A percentile compares a stretch with the other conserved stretches of the same genome.
Conservation (phyloP, 2,888 invertebrate species). For the Masnerella sp. region DNA sequence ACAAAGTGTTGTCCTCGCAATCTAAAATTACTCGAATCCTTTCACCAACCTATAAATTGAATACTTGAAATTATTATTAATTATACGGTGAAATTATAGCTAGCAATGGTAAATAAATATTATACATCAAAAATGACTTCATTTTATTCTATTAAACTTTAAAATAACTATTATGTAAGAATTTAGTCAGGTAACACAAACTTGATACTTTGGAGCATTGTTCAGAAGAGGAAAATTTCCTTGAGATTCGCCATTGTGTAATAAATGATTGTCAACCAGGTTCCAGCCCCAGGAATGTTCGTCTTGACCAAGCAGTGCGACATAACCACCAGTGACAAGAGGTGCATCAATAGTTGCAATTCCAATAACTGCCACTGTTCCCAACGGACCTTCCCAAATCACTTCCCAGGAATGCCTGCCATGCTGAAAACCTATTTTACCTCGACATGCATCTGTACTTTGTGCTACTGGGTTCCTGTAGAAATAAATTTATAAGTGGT, state of each 20-base stretch:
- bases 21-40: constrained; percentile 97
- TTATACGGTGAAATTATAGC: background rate
- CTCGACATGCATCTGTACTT: constrained; percentile 96
- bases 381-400: constrained; percentile 98
- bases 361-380: constrained; percentile 98
- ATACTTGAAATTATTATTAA: background rate
- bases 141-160: no score
- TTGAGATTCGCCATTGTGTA: constrained; percentile 97
- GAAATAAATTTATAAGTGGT: background rate
- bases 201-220: constrained; percentile 98
- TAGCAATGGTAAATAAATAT: background rate
- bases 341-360: constrained; percentile 96
- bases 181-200: no score
- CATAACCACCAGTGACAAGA: constrained; percentile 96
- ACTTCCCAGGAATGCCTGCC: constrained; percentile 99
- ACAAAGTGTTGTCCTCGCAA: constrained; percentile 97
- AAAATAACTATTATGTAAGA: no score
- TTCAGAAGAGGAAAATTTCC: constrained; percentile 95
- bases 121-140: no score
- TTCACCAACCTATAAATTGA: constrained; percentile 90
- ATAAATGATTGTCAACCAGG: constrained; percentile 96
- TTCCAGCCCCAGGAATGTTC: constrained; percentile 99
- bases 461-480: constrained; percentile 98
- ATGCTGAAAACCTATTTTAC: constrained; percentile 92
- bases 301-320: constrained; percentile 95